A percentile compares a stretch with the other conserved stretches of the same genome.
These are phyloP conservation scores for Microtus oregoni DNA, from an alignment of 2,113 vertebrate genomes.

Conservation along the genomic window DNA sequence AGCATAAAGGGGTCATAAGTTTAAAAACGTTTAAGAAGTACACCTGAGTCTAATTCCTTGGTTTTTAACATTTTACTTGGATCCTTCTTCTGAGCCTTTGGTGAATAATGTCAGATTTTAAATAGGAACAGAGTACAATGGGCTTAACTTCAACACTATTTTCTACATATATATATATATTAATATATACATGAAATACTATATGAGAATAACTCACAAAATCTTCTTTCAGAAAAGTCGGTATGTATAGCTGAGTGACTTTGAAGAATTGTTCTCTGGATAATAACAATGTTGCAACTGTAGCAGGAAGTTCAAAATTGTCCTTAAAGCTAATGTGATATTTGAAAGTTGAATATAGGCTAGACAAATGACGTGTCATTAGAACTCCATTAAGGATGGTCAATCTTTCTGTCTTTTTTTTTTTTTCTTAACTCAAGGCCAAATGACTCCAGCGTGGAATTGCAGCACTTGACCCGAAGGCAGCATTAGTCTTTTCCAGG, in stretches of 20 bases:
- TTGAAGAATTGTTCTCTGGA: constrained; percentile 38
- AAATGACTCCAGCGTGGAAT: neutral
- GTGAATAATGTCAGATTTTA: constrained; percentile 28
- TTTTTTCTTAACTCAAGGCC: neutral
- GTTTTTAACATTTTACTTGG: constrained; percentile 2
- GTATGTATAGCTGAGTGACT: neutral
- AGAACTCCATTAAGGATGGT: neutral
- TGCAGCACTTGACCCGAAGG: neutral
- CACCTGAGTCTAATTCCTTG: neutral
- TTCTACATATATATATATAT: neutral
- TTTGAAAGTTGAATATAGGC: constrained; percentile 46
- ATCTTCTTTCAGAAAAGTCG: neutral
- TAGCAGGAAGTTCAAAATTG: constrained; percentile 20
- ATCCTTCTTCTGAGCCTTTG: neutral
- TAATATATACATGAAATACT: neutral
- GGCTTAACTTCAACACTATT: constrained; percentile 1
- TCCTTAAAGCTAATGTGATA: neutral
- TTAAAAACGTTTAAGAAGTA: neutral
- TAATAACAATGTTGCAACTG: neutral
- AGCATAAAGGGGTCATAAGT: neutral
- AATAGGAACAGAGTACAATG: constrained; percentile 2
- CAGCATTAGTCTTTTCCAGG: too few relatives aligned
- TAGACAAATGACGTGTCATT: constrained; percentile 5
- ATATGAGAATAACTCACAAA: neutral
- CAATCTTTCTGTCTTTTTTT: neutral